These are phyloP conservation scores for Caenorhabditis doughertyi DNA, from an alignment of 2,888 invertebrate genomes.

Conservation along the genomic window DNA sequence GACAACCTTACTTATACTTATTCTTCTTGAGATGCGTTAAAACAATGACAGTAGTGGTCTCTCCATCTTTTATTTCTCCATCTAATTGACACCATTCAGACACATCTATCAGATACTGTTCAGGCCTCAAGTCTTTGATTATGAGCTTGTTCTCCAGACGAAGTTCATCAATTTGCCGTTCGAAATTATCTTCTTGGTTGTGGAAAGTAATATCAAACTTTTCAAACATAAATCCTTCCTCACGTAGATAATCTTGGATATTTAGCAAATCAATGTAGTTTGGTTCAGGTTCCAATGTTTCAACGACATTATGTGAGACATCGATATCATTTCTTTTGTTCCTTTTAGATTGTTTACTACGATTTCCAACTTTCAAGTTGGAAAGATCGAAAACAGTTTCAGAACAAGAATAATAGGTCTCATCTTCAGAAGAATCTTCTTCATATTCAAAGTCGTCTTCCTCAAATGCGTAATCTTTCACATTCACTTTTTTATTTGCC, in stretches of 20 bases:
- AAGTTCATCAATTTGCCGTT: conserved; percentile 14
- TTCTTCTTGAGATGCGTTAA: conserved; percentile 42
- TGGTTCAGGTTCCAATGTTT: conserved; percentile 14
- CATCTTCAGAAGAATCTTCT: conserved; percentile 4
- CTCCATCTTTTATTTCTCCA: conserved; percentile 28
- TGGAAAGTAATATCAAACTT: conserved; percentile 21
- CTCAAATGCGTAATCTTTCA: conserved; percentile 19
- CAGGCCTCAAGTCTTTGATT: conserved; percentile 22
- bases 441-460: conserved; percentile 15
- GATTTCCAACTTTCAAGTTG: not conserved
- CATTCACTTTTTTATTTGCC: conserved; percentile 18
- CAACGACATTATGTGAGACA: too few species aligned
- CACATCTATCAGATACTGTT: conserved; percentile 29
- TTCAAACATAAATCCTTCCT: conserved; percentile 34
- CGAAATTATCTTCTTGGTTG: conserved; percentile 18
- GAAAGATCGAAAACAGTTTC: not conserved
- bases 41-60: conserved; percentile 29
- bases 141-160: conserved; percentile 5
- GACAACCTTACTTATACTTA: conserved; percentile 29
- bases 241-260: conserved; percentile 19
- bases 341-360: not conserved
- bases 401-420: not conserved
- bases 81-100: conserved; percentile 25
- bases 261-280: conserved; percentile 31
- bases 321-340: conserved; percentile 6